Percentiles rank a stretch among this genome's conserved stretches.
These are phyloP conservation scores for Cryptops parisi DNA, from an alignment of 2,888 invertebrate genomes.

Conservation along the genomic window DNA sequence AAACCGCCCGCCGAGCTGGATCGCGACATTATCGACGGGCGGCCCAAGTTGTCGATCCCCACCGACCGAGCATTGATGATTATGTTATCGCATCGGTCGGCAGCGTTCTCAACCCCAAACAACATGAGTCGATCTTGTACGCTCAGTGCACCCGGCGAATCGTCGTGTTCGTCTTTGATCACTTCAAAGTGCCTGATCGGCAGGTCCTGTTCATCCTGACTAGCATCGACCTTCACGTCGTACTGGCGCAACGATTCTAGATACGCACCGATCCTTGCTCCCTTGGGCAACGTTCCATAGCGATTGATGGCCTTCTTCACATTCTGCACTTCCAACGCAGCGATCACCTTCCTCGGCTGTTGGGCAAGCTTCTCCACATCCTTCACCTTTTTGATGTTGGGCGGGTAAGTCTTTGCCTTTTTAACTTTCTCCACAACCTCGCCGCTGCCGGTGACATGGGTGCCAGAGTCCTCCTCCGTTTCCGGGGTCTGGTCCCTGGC, in stretches of 20 bases:
- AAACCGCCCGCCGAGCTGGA: conserved; percentile 16
- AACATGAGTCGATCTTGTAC: conserved; percentile 5
- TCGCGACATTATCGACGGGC: conserved; percentile 13
- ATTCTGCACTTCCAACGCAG: conserved; percentile 88
- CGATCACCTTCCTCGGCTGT: conserved; percentile 50
- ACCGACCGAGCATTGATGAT: conserved; percentile 21
- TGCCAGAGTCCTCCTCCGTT: conserved; percentile 55
- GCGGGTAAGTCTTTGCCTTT: conserved; percentile 44
- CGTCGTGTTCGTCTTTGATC: conserved; percentile 6
- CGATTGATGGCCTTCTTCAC: conserved; percentile 67
- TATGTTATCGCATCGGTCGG: conserved; percentile 31
- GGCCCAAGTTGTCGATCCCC: not conserved
- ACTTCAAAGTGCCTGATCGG: not conserved
- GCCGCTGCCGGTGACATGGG: conserved; percentile 27
- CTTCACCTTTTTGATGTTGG: conserved; percentile 36
- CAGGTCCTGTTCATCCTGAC: conserved; percentile 6
- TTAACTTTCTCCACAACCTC: conserved; percentile 44
- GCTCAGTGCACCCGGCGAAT: conserved; percentile 12
- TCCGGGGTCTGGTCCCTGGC: conserved; percentile 54
- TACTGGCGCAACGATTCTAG: conserved; percentile 81
- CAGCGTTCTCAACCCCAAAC: conserved; percentile 7
- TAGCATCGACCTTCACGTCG: conserved; percentile 37
- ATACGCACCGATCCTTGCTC: conserved; percentile 89
- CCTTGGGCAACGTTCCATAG: conserved; percentile 94
- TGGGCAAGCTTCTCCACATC: conserved; percentile 8